Percentiles rank a stretch among this genome's conserved stretches.
Conservation (phyloP, 92 coral and sea anemone species). For the Porites lobata region DNA sequence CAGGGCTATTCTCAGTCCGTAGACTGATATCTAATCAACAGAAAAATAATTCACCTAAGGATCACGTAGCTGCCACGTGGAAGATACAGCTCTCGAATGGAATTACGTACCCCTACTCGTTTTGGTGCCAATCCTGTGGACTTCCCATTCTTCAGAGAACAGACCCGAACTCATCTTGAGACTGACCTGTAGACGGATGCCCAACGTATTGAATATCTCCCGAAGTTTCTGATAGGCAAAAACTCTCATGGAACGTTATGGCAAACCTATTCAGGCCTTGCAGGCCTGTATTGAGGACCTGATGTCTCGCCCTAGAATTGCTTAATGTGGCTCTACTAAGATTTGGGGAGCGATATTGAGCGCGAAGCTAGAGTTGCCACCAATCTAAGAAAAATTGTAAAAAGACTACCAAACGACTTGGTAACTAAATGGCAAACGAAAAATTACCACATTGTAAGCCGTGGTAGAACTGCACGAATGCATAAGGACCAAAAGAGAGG, state of each 20-base stretch:
- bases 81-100: slow-evolving; percentile 52
- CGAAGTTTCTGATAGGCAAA: slow-evolving; percentile 66
- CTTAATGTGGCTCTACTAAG: slow-evolving; percentile 61
- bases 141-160: slow-evolving; percentile 67
- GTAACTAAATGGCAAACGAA: slow-evolving; percentile 60
- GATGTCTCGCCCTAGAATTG: slow-evolving; percentile 69
- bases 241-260: slow-evolving; percentile 67
- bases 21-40: no score
- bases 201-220: slow-evolving; percentile 69
- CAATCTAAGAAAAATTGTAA: slow-evolving; percentile 48
- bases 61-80: slow-evolving; percentile 63
- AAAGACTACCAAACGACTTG: slow-evolving; percentile 60
- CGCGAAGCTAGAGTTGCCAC: slow-evolving; percentile 67
- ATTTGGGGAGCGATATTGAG: slow-evolving; percentile 64
- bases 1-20: no score
- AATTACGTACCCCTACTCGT: slow-evolving; percentile 49
- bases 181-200: slow-evolving; percentile 67
- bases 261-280: slow-evolving; percentile 54
- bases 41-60: slow-evolving; percentile 12
- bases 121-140: slow-evolving; percentile 69
- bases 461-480: slow-evolving; percentile 43
- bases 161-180: slow-evolving; percentile 62
- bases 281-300: slow-evolving; percentile 69
- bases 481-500: background rate
- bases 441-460: slow-evolving; percentile 51